phyloP scores from a whole-genome alignment of 2,113 vertebrate species.

The Siniperca chuatsi region DNA sequence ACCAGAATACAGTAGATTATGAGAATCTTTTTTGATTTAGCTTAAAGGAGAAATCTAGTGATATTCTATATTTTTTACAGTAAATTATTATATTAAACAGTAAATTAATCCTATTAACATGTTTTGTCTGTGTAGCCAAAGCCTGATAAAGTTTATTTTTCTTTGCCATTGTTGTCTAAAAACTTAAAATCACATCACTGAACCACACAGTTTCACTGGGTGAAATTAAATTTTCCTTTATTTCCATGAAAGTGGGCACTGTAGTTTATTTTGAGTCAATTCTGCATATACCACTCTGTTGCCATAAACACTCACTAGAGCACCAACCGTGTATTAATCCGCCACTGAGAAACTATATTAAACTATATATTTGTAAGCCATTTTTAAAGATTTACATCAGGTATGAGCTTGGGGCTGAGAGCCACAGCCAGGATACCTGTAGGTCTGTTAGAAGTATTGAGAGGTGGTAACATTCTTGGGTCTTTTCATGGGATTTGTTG shows the following conservation, averaged over 20 bases:
- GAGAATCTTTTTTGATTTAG: background rate
- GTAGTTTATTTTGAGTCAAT: background rate
- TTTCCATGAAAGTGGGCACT: background rate
- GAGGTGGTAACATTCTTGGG: no score
- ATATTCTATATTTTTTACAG: background rate
- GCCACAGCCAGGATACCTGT: no score
- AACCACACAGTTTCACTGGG: background rate
- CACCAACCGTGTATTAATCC: background rate
- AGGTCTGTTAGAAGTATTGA: no score
- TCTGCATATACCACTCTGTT: background rate
- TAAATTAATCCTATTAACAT: background rate
- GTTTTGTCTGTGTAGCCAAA: background rate
- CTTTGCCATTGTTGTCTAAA: background rate
- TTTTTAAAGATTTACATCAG: no score
- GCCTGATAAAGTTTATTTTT: background rate
- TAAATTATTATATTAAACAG: background rate
- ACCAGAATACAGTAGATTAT: background rate
- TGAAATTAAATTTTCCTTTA: background rate
- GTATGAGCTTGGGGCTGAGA: no score
- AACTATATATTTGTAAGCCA: no score
- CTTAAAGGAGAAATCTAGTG: background rate
- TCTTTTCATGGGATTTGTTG: no score
- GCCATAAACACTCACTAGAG: background rate
- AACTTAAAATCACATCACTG: background rate
- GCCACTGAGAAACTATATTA: no score